Evolutionary conservation across 2,888 invertebrate genomes (phyloP).

Genomic region (Stegophylla sp.): DNA sequence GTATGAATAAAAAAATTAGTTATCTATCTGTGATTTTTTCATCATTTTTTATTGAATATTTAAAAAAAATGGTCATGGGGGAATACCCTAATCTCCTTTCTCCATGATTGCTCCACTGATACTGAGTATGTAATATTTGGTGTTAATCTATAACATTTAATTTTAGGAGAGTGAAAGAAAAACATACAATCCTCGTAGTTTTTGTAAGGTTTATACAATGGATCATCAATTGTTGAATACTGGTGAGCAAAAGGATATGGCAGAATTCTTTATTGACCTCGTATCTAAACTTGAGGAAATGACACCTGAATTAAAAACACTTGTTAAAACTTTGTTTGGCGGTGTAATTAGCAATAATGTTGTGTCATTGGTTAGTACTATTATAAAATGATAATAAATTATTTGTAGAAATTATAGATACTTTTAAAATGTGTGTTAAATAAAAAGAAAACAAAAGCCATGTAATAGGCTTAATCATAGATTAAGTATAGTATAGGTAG

Average conservation of each 20-base stretch:
- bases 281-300: slow-evolving; percentile 95
- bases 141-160: slow-evolving; percentile 57
- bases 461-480: too few species aligned
- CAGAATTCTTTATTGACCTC: slow-evolving; percentile 95
- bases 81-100: too few species aligned
- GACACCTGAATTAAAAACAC: slow-evolving; percentile 85
- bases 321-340: slow-evolving; percentile 90
- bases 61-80: too few species aligned
- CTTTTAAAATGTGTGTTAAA: too few species aligned
- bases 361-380: slow-evolving; percentile 78
- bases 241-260: slow-evolving; percentile 97
- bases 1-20: too few species aligned
- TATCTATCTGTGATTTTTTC: too few species aligned
- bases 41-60: too few species aligned
- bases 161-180: slow-evolving; percentile 88
- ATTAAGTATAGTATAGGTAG: too few species aligned
- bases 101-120: too few species aligned
- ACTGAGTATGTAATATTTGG: too few species aligned
- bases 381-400: neutral
- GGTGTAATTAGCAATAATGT: slow-evolving; percentile 95
- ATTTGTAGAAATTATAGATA: neutral
- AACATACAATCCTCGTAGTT: slow-evolving; percentile 92
- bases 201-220: slow-evolving; percentile 95
- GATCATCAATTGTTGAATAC: slow-evolving; percentile 95
- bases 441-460: too few species aligned